Conservation (phyloP, 2,797 vertebrate genomes). For the Pangasius sanitwongsei region DNA sequence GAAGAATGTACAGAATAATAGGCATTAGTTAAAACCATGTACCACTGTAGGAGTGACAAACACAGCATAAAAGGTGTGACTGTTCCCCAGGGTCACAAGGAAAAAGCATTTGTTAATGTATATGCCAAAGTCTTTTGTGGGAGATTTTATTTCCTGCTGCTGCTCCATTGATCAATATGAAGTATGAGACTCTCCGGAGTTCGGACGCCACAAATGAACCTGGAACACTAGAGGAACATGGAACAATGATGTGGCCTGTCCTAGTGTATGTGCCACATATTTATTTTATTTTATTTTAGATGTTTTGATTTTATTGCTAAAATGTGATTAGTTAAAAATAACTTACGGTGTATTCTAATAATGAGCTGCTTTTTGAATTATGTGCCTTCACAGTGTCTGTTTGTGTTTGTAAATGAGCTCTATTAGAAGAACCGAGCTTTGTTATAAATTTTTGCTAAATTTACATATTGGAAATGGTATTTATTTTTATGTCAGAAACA, state of each 20-base stretch:
- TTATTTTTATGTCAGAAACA: background rate
- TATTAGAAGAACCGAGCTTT: background rate
- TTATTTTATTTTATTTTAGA: background rate
- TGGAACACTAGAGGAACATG: background rate
- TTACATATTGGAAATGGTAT: background rate
- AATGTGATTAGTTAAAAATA: background rate
- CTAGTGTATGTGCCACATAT: background rate
- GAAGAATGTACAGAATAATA: conserved; percentile 10
- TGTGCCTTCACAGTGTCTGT: background rate
- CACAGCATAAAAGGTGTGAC: conserved; percentile 1
- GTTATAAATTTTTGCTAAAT: background rate
- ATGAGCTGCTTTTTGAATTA: background rate
- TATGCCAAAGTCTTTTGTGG: background rate
- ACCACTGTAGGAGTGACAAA: conserved; percentile 16
- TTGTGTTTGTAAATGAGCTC: background rate
- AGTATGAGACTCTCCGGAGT: background rate
- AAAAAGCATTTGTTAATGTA: conserved; percentile 23
- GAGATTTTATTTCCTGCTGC: conserved; percentile 19
- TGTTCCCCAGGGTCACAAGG: conserved; percentile 9
- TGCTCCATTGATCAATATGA: background rate
- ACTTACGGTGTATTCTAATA: background rate
- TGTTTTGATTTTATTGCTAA: background rate
- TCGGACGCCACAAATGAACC: background rate
- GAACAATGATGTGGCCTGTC: background rate
- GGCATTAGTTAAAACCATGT: conserved; percentile 34